phyloP scores from a whole-genome alignment of 2,797 vertebrate species.

The Cynodonichthys magdalenae region DNA sequence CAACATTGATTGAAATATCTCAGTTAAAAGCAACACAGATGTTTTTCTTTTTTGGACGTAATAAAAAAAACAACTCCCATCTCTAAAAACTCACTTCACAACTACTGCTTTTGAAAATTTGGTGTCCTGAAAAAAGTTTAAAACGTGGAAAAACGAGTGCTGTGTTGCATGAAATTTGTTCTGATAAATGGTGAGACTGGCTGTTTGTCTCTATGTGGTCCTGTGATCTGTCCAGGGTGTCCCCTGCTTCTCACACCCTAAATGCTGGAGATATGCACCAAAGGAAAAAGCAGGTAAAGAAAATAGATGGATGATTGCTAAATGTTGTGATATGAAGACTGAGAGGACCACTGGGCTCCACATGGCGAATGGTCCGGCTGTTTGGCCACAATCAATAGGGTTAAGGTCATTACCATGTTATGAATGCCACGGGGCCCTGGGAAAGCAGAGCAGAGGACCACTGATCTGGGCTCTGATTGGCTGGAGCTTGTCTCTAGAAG shows the following conservation, averaged over 20 bases:
- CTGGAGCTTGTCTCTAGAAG: constrained; percentile 36
- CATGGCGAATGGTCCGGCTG: constrained; percentile 59
- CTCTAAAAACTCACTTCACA: background rate
- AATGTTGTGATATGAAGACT: constrained; percentile 48
- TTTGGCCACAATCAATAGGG: constrained; percentile 70
- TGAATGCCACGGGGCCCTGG: constrained; percentile 76
- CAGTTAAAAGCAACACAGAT: background rate
- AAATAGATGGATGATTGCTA: constrained; percentile 13
- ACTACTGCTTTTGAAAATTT: background rate
- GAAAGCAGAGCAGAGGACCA: constrained; percentile 63
- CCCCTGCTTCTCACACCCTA: no score
- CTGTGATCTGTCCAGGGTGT: no score
- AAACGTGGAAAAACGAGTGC: constrained; percentile 18
- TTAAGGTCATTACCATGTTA: constrained; percentile 81
- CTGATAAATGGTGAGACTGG: no score
- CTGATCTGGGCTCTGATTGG: constrained; percentile 60
- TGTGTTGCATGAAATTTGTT: constrained; percentile 4
- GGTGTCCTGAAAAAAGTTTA: constrained; percentile 5
- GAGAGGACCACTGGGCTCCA: constrained; percentile 41
- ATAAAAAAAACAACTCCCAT: background rate
- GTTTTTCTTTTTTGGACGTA: constrained; percentile 5
- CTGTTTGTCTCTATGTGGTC: no score
- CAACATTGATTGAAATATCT: background rate
- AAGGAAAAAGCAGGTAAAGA: no score
- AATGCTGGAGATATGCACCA: no score